Conservation (phyloP, 2,888 invertebrate species). For the Notodonta dromedarius region DNA sequence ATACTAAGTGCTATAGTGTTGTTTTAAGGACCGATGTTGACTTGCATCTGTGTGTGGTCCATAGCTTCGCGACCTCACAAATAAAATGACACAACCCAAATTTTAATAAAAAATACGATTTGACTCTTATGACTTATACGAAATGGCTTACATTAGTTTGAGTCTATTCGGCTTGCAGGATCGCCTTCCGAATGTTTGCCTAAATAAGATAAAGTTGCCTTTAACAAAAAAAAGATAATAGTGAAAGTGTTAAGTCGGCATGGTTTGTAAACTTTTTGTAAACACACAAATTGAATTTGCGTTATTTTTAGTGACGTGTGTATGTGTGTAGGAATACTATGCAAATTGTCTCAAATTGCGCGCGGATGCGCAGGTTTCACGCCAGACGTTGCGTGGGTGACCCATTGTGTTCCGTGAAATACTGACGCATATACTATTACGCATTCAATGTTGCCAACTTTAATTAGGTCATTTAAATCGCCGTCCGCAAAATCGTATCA, state of each 20-base stretch:
- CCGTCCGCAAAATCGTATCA: conserved; percentile 37
- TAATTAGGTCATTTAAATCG: conserved; percentile 61
- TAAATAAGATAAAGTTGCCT: conserved; percentile 71
- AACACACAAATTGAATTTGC: conserved; percentile 59
- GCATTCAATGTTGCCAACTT: conserved; percentile 58
- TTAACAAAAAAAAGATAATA: conserved; percentile 70
- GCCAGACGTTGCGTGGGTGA: conserved; percentile 78
- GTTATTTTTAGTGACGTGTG: conserved; percentile 57
- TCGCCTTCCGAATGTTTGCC: conserved; percentile 48
- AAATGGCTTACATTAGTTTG: conserved; percentile 40
- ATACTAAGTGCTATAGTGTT: conserved; percentile 80
- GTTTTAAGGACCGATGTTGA: conserved; percentile 77
- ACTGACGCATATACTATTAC: conserved; percentile 64
- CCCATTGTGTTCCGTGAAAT: conserved; percentile 73
- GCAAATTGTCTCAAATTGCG: conserved; percentile 74
- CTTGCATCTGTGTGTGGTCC: conserved; percentile 81
- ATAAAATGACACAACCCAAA: conserved; percentile 33
- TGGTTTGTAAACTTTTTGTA: conserved; percentile 65
- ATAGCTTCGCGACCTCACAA: conserved; percentile 38
- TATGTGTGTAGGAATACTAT: conserved; percentile 46
- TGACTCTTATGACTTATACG: conserved; percentile 41
- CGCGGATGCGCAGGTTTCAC: conserved; percentile 62
- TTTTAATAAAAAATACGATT: conserved; percentile 32
- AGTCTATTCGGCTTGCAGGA: conserved; percentile 22
- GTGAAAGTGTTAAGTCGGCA: conserved; percentile 76